These are phyloP conservation scores for Tetragonula carbonaria DNA, from an alignment of 2,888 invertebrate species.

Conservation along the genomic window DNA sequence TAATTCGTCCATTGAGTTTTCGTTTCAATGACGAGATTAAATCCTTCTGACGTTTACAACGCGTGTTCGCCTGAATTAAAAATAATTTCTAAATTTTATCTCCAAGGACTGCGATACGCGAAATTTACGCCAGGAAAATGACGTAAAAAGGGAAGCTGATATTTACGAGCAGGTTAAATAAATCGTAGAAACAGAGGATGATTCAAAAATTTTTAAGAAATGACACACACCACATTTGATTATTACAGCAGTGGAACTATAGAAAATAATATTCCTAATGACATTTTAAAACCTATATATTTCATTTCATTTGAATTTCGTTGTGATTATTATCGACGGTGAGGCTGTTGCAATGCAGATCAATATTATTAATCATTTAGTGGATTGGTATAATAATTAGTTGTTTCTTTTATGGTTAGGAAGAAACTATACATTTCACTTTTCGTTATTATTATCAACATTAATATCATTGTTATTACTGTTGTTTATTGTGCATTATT, in stretches of 20 bases:
- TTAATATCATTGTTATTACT: too few species aligned
- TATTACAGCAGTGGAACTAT: too few species aligned
- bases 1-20: conserved; percentile 48
- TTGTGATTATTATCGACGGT: not conserved
- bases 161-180: not conserved
- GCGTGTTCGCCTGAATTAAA: not conserved
- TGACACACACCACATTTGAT: too few species aligned
- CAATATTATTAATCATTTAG: not conserved
- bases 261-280: not conserved
- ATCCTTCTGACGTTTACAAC: not conserved
- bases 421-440: too few species aligned
- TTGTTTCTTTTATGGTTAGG: too few species aligned
- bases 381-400: too few species aligned
- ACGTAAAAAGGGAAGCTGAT: too few species aligned
- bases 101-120: not conserved
- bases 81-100: not conserved
- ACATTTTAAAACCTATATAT: not conserved
- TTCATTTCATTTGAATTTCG: not conserved
- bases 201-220: not conserved
- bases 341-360: too few species aligned
- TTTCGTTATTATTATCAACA: too few species aligned
- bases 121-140: not conserved
- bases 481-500: too few species aligned
- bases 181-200: not conserved
- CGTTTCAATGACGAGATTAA: conserved; percentile 21